These are phyloP conservation scores for Lepetodrilus schrolli DNA, from an alignment of 2,888 invertebrate genomes.

Conservation along the genomic window DNA sequence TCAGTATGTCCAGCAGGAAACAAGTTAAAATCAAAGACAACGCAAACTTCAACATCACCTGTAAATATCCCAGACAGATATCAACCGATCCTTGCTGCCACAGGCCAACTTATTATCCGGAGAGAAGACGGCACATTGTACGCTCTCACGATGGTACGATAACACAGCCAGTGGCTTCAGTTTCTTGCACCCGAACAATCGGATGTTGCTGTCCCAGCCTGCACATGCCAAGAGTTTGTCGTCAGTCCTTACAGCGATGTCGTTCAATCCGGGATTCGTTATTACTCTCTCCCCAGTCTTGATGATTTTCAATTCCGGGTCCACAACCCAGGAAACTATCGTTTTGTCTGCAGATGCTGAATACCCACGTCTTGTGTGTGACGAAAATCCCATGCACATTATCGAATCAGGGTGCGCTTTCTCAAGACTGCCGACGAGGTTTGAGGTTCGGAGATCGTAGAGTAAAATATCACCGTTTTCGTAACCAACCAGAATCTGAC, in stretches of 20 bases:
- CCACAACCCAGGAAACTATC: slow-evolving; percentile 47
- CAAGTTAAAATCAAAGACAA: too few species aligned
- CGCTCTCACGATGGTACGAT: slow-evolving; percentile 63
- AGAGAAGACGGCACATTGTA: slow-evolving; percentile 64
- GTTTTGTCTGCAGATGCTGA: slow-evolving; percentile 58
- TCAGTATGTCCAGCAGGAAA: too few species aligned
- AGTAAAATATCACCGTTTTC: slow-evolving; percentile 63
- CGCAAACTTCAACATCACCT: too few species aligned
- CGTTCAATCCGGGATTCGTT: slow-evolving; percentile 63
- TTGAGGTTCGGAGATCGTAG: slow-evolving; percentile 53
- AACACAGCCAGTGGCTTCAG: slow-evolving; percentile 68
- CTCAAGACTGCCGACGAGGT: slow-evolving; percentile 38
- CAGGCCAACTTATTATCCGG: slow-evolving; percentile 57
- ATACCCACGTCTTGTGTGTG: slow-evolving; percentile 42
- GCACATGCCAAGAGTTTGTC: slow-evolving; percentile 64
- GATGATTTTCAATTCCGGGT: slow-evolving; percentile 34
- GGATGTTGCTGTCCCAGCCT: slow-evolving; percentile 68
- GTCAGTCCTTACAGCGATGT: slow-evolving; percentile 57
- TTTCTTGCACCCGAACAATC: slow-evolving; percentile 64
- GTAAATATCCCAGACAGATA: slow-evolving; percentile 70
- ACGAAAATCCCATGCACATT: slow-evolving; percentile 57
- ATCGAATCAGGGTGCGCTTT: slow-evolving; percentile 53
- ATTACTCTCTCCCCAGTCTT: slow-evolving; percentile 33
- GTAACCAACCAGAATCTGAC: slow-evolving; percentile 54
- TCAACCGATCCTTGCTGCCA: slow-evolving; percentile 66